Percentiles rank a stretch among this genome's conserved stretches.
Evolutionary conservation across 2,113 vertebrate species (phyloP).

Genomic region (Ovibos moschatus): DNA sequence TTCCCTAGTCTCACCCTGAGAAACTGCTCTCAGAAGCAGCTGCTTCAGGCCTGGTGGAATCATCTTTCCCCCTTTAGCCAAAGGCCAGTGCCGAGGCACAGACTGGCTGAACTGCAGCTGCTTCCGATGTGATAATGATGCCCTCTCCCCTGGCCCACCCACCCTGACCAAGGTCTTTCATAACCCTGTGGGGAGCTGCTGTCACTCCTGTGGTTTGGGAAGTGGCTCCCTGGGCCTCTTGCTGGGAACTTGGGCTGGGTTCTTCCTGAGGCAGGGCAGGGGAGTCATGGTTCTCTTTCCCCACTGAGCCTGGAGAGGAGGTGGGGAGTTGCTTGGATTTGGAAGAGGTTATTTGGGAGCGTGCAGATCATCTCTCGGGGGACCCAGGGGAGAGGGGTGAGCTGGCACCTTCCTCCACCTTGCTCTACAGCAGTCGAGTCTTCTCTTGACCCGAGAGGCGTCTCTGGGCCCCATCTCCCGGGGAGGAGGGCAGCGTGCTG

Average conservation of each 20-base stretch:
- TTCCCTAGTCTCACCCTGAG: background rate
- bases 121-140: slow-evolving; percentile 69
- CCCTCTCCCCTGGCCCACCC: slow-evolving; percentile 52
- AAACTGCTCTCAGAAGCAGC: slow-evolving; percentile 39
- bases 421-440: slow-evolving; percentile 23
- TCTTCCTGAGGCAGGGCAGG: background rate
- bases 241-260: slow-evolving; percentile 55
- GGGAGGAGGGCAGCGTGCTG: slow-evolving; percentile 69
- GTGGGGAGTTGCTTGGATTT: background rate
- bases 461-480: slow-evolving; percentile 65
- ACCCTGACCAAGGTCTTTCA: slow-evolving; percentile 67
- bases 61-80: slow-evolving; percentile 18
- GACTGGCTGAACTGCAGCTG: slow-evolving; percentile 61
- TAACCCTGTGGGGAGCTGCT: slow-evolving; percentile 70
- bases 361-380: background rate
- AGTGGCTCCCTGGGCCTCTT: slow-evolving; percentile 65
- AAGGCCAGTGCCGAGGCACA: slow-evolving; percentile 18
- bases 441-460: slow-evolving; percentile 67
- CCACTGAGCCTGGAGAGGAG: background rate
- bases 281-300: background rate
- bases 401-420: slow-evolving; percentile 61
- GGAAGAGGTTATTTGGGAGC: background rate
- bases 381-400: background rate
- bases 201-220: slow-evolving; percentile 73
- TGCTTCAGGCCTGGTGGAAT: slow-evolving; percentile 33